Conservation (phyloP, 30 jellyfish, hydroid and myxozoan genomes). For the Chironex yamaguchii region DNA sequence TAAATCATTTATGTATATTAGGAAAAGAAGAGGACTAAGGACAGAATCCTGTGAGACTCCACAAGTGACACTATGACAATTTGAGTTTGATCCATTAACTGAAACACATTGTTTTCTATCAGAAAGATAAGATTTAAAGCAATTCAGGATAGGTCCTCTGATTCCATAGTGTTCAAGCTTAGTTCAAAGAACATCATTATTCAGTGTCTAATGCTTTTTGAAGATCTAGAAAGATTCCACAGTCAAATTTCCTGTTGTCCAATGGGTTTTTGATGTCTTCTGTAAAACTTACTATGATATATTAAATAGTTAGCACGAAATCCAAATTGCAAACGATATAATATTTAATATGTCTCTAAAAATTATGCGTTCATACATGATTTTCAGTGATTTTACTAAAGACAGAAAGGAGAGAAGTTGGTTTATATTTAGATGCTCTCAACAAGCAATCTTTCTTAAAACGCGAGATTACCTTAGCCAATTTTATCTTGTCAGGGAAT, state of each 20-base stretch:
- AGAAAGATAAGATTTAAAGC: conserved; percentile 63
- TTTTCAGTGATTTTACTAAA: too few relatives aligned
- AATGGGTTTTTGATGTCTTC: conserved; percentile 37
- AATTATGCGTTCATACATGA: conserved; percentile 17
- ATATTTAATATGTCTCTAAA: conserved; percentile 18
- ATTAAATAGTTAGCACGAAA: too few relatives aligned
- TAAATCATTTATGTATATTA: conserved; percentile 35
- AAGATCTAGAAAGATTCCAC: conserved; percentile 60
- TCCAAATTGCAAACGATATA: conserved; percentile 25
- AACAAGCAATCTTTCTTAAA: too few relatives aligned
- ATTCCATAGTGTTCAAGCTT: conserved; percentile 64
- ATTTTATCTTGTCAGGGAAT: too few relatives aligned
- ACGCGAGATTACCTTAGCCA: too few relatives aligned
- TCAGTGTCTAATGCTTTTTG: conserved; percentile 70
- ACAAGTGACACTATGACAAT: conserved; percentile 29
- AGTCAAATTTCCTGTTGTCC: conserved; percentile 21
- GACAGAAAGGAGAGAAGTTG: too few relatives aligned
- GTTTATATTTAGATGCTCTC: too few relatives aligned
- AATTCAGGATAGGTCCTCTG: conserved; percentile 35
- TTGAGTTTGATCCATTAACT: conserved; percentile 49
- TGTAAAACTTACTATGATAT: conserved; percentile 30
- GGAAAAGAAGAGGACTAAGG: conserved; percentile 75
- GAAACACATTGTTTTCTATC: conserved; percentile 62
- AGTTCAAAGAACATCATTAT: conserved; percentile 11
- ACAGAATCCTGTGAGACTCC: conserved; percentile 82